Base-by-base conservation (phyloP, 2,888 invertebrate species). In the Empis livida region DNA sequence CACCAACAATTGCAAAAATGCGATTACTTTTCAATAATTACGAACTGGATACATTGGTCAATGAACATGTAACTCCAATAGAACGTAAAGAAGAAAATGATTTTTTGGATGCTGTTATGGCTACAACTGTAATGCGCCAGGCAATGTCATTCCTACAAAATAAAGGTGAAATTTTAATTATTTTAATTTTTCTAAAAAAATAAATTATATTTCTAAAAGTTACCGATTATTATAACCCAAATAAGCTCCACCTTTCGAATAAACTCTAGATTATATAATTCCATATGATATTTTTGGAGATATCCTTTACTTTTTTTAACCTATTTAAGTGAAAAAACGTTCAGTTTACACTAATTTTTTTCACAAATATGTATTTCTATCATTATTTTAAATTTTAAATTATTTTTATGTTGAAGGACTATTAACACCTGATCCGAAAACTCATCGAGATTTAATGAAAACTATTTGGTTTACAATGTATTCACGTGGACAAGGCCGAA, bases 11-110 rank as follows among this genome's bases (percentile, higher is more conserved):
- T 50, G 75, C 81, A 53, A 83, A 80, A 58, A 75, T 93, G 55
- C 63, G 79, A 41, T 71, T 75, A 30, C 75, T 95, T 40, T 79
- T 85, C 63, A 86, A 95, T 64, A 94, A 95, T 67, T 95, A 93
- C 63, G 80, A 89, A 59, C 71, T 82, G 49, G 79, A 84, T 55
- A 79, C 82, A 0, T 71, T 75, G 46, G 73, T 77, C n/a, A 79
- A 82, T 58, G 93, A 93, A 67, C 71, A 83, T 56, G 80, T 88
- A 23, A 86, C 84, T 3, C 71, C 81, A 15, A 75, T 74, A 63
- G 88, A 90, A 67, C 75, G 76, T 48, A 76, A 71, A 45, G 91
- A 93, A 71, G 86, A 90, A 66, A 80, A 82, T 54, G 77, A 77
- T 23, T 82, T 94, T 53, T 73, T 95, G 53, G 83, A 89, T 61